Conservation (phyloP, 2,113 vertebrate genomes). For the Leiothrix lutea region DNA sequence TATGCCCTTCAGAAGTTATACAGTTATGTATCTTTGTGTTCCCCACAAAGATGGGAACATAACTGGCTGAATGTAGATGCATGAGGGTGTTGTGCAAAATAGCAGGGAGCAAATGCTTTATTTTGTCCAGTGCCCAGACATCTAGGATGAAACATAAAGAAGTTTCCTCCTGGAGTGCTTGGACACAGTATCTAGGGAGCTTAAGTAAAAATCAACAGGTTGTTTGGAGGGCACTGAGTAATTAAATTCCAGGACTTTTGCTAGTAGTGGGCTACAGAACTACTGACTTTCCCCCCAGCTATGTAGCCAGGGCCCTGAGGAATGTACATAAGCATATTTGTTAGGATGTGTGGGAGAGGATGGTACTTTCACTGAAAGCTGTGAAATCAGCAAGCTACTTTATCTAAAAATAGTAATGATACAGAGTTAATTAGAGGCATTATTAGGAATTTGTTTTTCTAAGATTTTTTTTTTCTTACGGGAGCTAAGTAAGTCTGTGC, state of each 20-base stretch:
- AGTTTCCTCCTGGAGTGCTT: not conserved
- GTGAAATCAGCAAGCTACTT: slow-evolving; percentile 25
- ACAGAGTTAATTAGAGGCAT: slow-evolving; percentile 19
- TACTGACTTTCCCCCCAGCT: not conserved
- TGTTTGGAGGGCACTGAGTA: not conserved
- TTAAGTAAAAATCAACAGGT: not conserved
- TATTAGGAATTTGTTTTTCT: not conserved
- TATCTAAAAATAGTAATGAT: slow-evolving; percentile 35
- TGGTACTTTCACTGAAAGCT: not conserved
- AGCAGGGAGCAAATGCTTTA: not conserved
- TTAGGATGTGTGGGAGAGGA: not conserved
- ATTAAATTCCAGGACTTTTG: not conserved
- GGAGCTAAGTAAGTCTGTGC: not conserved
- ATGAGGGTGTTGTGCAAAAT: not conserved
- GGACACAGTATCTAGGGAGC: not conserved
- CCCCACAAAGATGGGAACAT: not conserved
- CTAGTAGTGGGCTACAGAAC: not conserved
- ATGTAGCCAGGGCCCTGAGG: not conserved
- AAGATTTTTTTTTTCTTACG: not conserved
- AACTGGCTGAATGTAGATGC: not conserved
- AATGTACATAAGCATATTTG: not conserved
- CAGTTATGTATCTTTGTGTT: not conserved
- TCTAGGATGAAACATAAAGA: not conserved
- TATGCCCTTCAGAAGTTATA: not conserved
- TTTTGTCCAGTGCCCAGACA: not conserved